These are phyloP conservation scores for Drosophila ohnishii DNA, from an alignment of 1,140 invertebrate genomes.

Conservation along the genomic window DNA sequence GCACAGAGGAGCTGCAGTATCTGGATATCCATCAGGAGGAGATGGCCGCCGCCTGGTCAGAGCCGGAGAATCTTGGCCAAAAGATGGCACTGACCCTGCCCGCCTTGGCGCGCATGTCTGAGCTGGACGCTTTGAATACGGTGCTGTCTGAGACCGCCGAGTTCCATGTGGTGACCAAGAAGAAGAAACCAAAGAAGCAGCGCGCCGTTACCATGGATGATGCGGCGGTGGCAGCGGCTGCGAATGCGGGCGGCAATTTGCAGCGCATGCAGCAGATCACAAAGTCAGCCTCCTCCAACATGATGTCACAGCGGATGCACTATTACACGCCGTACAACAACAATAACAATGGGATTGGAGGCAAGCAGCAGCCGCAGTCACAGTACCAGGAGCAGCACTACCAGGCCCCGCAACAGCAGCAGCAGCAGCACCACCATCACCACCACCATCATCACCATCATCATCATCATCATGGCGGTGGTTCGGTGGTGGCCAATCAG, in stretches of 20 bases:
- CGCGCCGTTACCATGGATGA: conserved; percentile 83
- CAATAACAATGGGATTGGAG: conserved; percentile 5
- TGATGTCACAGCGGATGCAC: conserved; percentile 63
- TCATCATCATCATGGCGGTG: conserved; percentile 25
- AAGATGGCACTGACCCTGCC: conserved; percentile 37
- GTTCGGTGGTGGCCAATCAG: conserved; percentile 33
- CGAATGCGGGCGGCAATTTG: conserved; percentile 59
- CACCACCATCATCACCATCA: conserved; percentile 49
- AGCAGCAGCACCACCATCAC: conserved; percentile 37
- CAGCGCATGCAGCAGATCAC: conserved; percentile 72
- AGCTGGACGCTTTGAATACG: conserved; percentile 67
- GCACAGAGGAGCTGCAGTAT: conserved; percentile 85
- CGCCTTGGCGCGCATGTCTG: conserved; percentile 61
- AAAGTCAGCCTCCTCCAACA: conserved; percentile 66
- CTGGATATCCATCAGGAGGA: conserved; percentile 55
- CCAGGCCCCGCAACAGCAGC: conserved; percentile 7
- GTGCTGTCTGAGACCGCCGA: conserved; percentile 84
- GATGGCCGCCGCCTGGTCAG: conserved; percentile 31
- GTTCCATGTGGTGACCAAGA: conserved; percentile 88
- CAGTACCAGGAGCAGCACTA: conserved; percentile 35
- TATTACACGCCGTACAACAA: conserved; percentile 41
- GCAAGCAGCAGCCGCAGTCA: conserved; percentile 26
- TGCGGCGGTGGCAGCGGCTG: conserved; percentile 61
- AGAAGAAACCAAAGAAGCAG: conserved; percentile 88
- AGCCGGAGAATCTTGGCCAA: conserved; percentile 13